phyloP scores from a whole-genome alignment of 2,888 invertebrate genomes.

The Thereva unica region DNA sequence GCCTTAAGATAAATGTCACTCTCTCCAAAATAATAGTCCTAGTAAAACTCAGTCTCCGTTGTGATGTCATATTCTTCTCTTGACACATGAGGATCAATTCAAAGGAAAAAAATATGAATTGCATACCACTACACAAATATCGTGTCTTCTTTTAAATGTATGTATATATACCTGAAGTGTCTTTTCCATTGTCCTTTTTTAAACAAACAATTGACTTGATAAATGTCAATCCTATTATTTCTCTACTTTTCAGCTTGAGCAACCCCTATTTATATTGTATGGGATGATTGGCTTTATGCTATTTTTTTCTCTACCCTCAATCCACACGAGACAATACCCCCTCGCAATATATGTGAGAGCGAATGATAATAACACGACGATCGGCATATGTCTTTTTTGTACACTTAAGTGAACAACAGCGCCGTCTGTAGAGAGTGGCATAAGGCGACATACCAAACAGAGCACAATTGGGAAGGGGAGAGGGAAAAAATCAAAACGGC shows the following conservation, averaged over 20 bases:
- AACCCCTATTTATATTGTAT: background rate
- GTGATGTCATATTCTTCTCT: too few relatives aligned
- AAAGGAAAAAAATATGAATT: too few relatives aligned
- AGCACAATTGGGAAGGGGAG: background rate
- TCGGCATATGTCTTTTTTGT: background rate
- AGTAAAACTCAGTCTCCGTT: too few relatives aligned
- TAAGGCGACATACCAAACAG: too few relatives aligned
- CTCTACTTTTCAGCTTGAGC: constrained; percentile 25
- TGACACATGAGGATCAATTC: too few relatives aligned
- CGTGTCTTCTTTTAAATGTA: background rate
- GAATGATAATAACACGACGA: too few relatives aligned
- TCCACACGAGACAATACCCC: too few relatives aligned
- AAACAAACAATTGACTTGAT: constrained; percentile 11
- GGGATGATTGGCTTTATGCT: constrained; percentile 30
- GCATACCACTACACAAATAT: too few relatives aligned
- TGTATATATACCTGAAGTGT: background rate
- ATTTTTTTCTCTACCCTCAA: background rate
- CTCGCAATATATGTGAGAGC: too few relatives aligned
- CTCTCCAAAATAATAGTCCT: too few relatives aligned
- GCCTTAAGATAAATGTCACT: too few relatives aligned
- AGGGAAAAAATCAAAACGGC: background rate
- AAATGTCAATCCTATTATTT: constrained; percentile 22
- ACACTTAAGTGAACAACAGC: background rate
- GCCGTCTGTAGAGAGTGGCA: too few relatives aligned
- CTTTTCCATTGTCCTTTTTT: constrained; percentile 10